Base-by-base conservation (phyloP, 2,888 invertebrate species). In the Adelphocoris suturalis region DNA sequence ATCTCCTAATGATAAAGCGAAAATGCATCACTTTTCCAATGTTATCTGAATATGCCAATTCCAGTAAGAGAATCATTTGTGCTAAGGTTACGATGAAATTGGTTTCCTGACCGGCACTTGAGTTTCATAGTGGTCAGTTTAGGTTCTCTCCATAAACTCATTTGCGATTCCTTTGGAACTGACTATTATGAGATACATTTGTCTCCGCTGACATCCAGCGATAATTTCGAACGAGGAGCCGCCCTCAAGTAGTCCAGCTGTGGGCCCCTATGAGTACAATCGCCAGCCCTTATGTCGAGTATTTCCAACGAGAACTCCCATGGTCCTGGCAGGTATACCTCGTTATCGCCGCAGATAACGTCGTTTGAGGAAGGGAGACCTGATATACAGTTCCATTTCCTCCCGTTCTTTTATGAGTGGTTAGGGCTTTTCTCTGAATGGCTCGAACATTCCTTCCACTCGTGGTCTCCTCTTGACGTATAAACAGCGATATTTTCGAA, bases 351-450 rank as follows among this genome's bases (percentile, higher is more conserved):
- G 23, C 68, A 68, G 68, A 68, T 68, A 23, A 68, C 23, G 68
- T 68, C 23, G 27, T 68, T 68, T 68, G 68, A 68, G 23, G 68
- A 3, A 12, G 0, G 11, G 27, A 68, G n/a, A 14, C 16, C 57
- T n/a, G 57, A 57, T 57, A n/a, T 5, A 57, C 57, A n/a, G 57
- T n/a, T 57, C 57, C 57, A 57, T 57, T 57, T 57, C 57, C 57
- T 57, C 57, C 16, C 52, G 52, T 52, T 52, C 52, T 52, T 52
- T 16, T 14, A 52, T 37, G 37, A 37, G 37, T 7, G 37, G 52
- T 52, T 52, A 52, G 16, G 52, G 37, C 4, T 52, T 52, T 52
- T 52, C 52, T 52, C 52, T 52, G 52, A 16, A 57, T 7, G 14
- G 57, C 19, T 57, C 57, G 16, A n/a, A 14, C 57, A n/a, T 57